A percentile compares a stretch with the other conserved stretches of the same genome.
Conservation (phyloP, 1,140 invertebrate genomes). For the Psilanteris sp. region DNA sequence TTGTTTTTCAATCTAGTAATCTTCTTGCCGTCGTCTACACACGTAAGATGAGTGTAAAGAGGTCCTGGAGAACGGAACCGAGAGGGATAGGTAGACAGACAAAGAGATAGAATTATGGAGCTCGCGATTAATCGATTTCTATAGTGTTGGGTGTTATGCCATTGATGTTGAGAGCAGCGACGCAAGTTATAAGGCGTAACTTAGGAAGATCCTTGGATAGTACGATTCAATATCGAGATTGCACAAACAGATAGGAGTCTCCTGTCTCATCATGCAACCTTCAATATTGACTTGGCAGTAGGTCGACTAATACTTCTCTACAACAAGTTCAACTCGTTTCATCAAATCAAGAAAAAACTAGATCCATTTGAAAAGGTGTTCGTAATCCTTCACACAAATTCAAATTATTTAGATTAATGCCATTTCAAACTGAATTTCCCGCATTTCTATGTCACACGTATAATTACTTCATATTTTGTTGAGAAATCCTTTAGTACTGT, state of each 20-base stretch:
- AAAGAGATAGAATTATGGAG: conserved; percentile 17
- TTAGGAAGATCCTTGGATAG: conserved; percentile 48
- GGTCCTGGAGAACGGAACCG: conserved; percentile 3
- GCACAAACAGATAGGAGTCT: conserved; percentile 60
- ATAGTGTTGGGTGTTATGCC: conserved; percentile 39
- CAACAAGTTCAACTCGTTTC: conserved; percentile 56
- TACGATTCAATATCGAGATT: conserved; percentile 67
- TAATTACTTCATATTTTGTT: neutral
- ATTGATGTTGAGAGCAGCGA: conserved; percentile 18
- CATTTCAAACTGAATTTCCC: conserved; percentile 8
- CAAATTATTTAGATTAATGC: conserved; percentile 48
- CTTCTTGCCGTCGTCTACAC: conserved; percentile 42
- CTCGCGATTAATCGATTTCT: conserved; percentile 52
- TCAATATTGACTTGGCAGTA: conserved; percentile 65
- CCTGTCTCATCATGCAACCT: conserved; percentile 58
- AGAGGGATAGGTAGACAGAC: neutral
- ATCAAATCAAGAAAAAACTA: conserved; percentile 61
- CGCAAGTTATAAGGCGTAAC: conserved; percentile 50
- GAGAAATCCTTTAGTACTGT: too few species aligned
- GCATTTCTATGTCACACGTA: neutral
- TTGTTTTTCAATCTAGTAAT: conserved; percentile 48
- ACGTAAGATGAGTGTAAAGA: conserved; percentile 34
- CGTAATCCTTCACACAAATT: conserved; percentile 56
- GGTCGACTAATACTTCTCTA: conserved; percentile 60
- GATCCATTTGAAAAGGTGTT: conserved; percentile 62